Evolutionary conservation across 2,888 invertebrate species (phyloP).

Genomic region (Rhopalosiphum nymphaeae): DNA sequence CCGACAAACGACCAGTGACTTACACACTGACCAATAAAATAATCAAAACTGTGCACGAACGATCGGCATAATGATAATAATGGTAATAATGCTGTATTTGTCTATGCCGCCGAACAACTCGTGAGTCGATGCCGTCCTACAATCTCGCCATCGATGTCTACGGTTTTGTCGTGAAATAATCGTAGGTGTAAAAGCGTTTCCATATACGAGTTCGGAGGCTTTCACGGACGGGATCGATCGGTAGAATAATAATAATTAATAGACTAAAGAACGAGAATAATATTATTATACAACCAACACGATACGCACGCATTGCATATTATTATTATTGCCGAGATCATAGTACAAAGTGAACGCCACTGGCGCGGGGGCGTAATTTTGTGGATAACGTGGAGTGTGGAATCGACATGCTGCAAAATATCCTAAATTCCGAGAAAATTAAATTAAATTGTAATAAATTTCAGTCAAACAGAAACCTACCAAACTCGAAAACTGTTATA

Average conservation of each 20-base stretch:
- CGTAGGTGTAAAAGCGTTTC: not conserved
- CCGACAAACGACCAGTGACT: too few species aligned
- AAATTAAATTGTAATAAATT: not conserved
- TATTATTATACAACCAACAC: not conserved
- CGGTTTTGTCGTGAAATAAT: not conserved
- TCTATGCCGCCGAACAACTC: not conserved
- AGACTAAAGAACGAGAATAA: not conserved
- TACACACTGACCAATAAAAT: not conserved
- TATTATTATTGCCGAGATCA: not conserved
- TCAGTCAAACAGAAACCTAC: not conserved
- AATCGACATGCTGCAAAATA: not conserved
- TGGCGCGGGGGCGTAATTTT: not conserved
- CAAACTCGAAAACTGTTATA: not conserved
- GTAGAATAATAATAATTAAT: not conserved
- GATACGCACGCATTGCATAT: too few species aligned
- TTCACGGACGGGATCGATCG: not conserved
- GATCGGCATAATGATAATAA: not conserved
- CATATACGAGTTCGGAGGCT: not conserved
- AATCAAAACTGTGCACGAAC: not conserved
- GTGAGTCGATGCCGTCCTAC: not conserved
- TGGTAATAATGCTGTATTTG: not conserved
- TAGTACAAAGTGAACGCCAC: not conserved
- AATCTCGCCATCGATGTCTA: not conserved
- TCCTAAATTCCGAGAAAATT: not conserved
- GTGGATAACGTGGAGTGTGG: not conserved